phyloP scores from a whole-genome alignment of 2,888 invertebrate species.

The Dermolepida albohirtum region DNA sequence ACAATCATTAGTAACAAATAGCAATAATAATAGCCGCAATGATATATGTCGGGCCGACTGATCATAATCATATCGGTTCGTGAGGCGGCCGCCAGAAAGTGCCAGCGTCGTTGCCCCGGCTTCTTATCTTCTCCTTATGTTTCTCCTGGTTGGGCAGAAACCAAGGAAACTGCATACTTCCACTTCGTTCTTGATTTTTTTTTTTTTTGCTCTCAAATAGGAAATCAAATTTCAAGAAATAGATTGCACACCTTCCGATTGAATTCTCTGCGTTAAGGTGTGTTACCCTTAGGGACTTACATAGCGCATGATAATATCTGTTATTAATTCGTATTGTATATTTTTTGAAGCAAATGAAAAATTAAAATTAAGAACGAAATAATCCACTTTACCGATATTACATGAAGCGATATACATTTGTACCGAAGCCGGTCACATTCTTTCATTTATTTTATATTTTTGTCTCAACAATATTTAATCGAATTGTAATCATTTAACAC shows the following conservation, averaged over 20 bases:
- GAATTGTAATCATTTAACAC: too few species aligned
- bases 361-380: too few species aligned
- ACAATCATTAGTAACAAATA: constrained; percentile 67
- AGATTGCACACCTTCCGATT: constrained; percentile 12
- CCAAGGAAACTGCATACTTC: constrained; percentile 47
- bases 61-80: constrained; percentile 62
- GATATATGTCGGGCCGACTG: constrained; percentile 64
- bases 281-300: neutral
- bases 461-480: too few species aligned
- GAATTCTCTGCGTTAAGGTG: constrained; percentile 22
- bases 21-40: constrained; percentile 66
- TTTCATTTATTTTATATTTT: too few species aligned
- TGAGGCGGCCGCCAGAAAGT: constrained; percentile 47
- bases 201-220: constrained; percentile 16
- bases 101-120: constrained; percentile 39
- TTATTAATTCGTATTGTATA: too few species aligned
- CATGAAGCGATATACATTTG: too few species aligned
- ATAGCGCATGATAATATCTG: neutral
- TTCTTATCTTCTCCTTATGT: constrained; percentile 43
- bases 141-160: constrained; percentile 40
- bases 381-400: too few species aligned
- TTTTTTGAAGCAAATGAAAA: too few species aligned
- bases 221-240: constrained; percentile 33
- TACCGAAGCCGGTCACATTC: too few species aligned
- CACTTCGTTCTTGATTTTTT: constrained; percentile 35